Conservation (phyloP, 2,113 vertebrate genomes). For the Desmodus rotundus region DNA sequence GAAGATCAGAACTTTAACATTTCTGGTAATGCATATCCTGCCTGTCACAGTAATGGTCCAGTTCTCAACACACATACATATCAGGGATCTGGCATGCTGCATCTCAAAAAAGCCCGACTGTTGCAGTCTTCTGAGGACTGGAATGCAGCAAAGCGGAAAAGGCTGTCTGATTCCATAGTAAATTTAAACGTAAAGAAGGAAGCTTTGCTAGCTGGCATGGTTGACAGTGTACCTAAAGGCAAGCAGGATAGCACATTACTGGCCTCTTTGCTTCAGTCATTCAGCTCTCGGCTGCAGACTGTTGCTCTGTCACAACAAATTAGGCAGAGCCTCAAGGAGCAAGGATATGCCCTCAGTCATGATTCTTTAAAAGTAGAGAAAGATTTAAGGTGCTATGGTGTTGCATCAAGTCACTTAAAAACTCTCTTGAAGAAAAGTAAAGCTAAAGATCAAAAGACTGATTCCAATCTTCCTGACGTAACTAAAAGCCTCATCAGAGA, state of each 20-base stretch:
- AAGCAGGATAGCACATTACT: constrained; percentile 97
- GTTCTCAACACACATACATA: constrained; percentile 82
- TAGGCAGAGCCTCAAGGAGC: constrained; percentile 87
- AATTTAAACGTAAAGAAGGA: constrained; percentile 91
- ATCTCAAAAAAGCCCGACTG: constrained; percentile 96
- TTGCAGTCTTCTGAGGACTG: constrained; percentile 94
- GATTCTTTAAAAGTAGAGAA: constrained; percentile 88
- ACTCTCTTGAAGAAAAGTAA: constrained; percentile 95
- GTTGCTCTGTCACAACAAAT: constrained; percentile 95
- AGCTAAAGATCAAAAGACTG: constrained; percentile 87
- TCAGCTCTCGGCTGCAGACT: constrained; percentile 96
- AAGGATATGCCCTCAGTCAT: constrained; percentile 83
- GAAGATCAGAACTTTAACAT: constrained; percentile 89
- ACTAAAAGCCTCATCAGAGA: constrained; percentile 85
- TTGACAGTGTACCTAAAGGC: constrained; percentile 89
- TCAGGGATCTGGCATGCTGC: constrained; percentile 89
- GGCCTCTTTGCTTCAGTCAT: constrained; percentile 97
- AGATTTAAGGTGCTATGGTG: constrained; percentile 89
- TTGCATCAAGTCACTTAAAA: constrained; percentile 94
- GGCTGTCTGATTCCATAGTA: constrained; percentile 84
- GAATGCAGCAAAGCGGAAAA: constrained; percentile 89
- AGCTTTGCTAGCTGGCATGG: constrained; percentile 86
- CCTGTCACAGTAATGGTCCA: constrained; percentile 87
- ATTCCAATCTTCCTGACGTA: constrained; percentile 86
- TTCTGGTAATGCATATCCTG: constrained; percentile 84